Evolutionary conservation across 1,140 invertebrate species (phyloP), one percentile per base, ranked within the genome.

Genomic region (Lutraria rhynchaena): DNA sequence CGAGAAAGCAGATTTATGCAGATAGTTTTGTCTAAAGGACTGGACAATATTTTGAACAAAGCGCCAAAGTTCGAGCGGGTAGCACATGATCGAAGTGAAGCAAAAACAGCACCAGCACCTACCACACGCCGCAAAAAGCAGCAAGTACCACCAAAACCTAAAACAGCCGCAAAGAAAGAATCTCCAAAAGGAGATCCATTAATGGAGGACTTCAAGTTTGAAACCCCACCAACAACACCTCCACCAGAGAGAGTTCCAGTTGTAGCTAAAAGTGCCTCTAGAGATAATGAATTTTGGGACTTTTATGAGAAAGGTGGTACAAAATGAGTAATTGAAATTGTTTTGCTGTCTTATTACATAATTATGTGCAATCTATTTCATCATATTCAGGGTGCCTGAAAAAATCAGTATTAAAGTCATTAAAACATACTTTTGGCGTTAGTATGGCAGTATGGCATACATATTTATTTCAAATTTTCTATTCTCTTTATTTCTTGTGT

Each of bases 251-350:
- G 70, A 57, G 41, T 82, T 27, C 53, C 81, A 22, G 41, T 35
- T 51, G n/a, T 24, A 3, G 44, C 60, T 41, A 49, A 53, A 7
- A 85, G 55, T 17, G 15, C 5, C 37, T 57, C 24, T 51, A 57
- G 31, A 55, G 87, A 87, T 81, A 74, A 83, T 61, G 85, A 87
- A 51, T 87, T 87, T 41, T 87, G 87, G 87, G 73, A 82, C 17
- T 85, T 87, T 55, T 87, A 81, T 83, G 85, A 87, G 37, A 76
- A 85, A 37, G 60, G 61, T 44, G 51, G 37, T 41, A 15, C 5
- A 41, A 41, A 41, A 41, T 41, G 15, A 15, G 5, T 41, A 41
- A 17, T 24, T 24, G 5, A 9, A 13, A n/a, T 11, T 11, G 46
- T n/a, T 49, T 13, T 49, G 11, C 46, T 13, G 11, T 49, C 11